phyloP scores from a whole-genome alignment of 2,888 invertebrate genomes.

The Horisme vitalbata region DNA sequence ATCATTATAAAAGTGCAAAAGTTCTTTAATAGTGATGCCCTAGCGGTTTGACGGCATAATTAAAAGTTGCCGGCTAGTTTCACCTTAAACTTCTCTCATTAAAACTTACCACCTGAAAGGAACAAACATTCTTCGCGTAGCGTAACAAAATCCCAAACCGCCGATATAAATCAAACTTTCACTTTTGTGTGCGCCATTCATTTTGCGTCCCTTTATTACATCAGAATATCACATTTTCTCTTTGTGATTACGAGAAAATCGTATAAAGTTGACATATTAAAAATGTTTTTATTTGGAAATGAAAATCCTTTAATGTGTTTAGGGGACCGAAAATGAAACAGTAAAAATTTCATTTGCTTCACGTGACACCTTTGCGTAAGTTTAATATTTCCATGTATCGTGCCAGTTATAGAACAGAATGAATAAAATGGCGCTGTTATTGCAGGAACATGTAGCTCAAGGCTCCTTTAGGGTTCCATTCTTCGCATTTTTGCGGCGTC shows the following conservation, averaged over 20 bases:
- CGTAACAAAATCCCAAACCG: constrained; percentile 53
- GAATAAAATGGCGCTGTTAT: constrained; percentile 45
- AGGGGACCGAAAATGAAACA: constrained; percentile 29
- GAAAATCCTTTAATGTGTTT: constrained; percentile 33
- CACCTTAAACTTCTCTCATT: constrained; percentile 73
- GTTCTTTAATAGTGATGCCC: constrained; percentile 52
- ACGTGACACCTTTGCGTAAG: constrained; percentile 33
- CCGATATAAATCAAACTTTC: constrained; percentile 45
- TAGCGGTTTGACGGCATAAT: constrained; percentile 65
- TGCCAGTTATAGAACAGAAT: constrained; percentile 24
- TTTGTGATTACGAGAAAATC: constrained; percentile 30
- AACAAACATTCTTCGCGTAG: constrained; percentile 64
- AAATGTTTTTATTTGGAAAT: constrained; percentile 33
- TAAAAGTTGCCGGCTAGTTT: constrained; percentile 74
- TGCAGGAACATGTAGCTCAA: constrained; percentile 39
- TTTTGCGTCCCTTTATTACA: constrained; percentile 29
- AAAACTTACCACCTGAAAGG: constrained; percentile 73
- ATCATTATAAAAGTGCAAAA: constrained; percentile 59
- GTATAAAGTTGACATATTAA: constrained; percentile 34
- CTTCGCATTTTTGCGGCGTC: constrained; percentile 63
- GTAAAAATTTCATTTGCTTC: constrained; percentile 37
- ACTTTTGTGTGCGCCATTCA: constrained; percentile 24
- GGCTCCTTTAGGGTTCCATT: constrained; percentile 45
- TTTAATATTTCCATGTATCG: constrained; percentile 27
- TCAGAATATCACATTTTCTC: constrained; percentile 29